A percentile compares a stretch with the other conserved stretches of the same genome.
Conservation (phyloP, 2,888 invertebrate genomes). For the Eupelmus urozonus region DNA sequence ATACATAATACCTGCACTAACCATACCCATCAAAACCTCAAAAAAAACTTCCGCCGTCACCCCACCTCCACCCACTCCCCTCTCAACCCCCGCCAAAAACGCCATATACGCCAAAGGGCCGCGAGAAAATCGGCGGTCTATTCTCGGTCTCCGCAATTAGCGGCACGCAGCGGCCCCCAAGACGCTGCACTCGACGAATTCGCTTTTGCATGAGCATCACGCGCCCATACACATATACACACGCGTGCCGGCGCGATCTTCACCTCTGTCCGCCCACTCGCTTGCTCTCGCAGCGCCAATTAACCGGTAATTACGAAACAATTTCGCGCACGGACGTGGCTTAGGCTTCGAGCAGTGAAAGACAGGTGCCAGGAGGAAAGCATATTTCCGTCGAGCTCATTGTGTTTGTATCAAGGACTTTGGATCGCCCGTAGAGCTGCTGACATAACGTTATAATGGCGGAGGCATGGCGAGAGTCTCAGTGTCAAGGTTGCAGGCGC, state of each 20-base stretch:
- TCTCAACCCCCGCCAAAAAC: too few relatives aligned
- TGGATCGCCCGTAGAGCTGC: not conserved
- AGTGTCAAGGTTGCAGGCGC: slow-evolving; percentile 32
- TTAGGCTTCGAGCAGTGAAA: not conserved
- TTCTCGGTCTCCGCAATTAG: slow-evolving; percentile 40
- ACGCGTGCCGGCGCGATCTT: slow-evolving; percentile 65
- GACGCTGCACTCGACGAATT: not conserved
- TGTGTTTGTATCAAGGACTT: not conserved
- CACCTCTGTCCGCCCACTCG: not conserved
- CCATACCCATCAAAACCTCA: too few relatives aligned
- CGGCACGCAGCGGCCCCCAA: slow-evolving; percentile 26
- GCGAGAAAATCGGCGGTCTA: slow-evolving; percentile 6
- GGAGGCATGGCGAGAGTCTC: not conserved
- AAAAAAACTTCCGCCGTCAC: too few relatives aligned
- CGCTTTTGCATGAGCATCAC: not conserved
- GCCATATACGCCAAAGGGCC: not conserved
- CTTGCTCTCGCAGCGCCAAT: slow-evolving; percentile 65
- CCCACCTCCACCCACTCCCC: too few relatives aligned
- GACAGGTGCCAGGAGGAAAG: slow-evolving; percentile 36
- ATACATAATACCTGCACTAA: too few relatives aligned
- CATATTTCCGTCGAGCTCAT: not conserved
- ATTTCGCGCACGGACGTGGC: slow-evolving; percentile 68
- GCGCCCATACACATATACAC: too few relatives aligned
- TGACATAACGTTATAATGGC: not conserved
- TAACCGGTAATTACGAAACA: slow-evolving; percentile 71